Conservation (phyloP, 2,113 vertebrate species). For the Grallaria varia region DNA sequence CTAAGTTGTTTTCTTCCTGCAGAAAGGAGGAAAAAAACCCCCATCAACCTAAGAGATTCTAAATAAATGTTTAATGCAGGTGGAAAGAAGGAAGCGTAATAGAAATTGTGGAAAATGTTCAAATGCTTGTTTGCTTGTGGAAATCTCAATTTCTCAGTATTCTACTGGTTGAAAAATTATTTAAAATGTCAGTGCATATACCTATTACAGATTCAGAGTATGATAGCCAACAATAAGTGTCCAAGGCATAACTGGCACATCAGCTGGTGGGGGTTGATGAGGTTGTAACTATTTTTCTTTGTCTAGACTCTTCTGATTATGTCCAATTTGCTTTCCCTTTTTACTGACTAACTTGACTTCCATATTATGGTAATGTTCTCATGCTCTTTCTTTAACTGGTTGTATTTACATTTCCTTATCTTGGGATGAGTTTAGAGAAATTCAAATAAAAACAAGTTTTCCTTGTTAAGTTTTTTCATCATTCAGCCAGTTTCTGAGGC, state of each 20-base stretch:
- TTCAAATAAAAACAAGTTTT: neutral
- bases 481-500: neutral
- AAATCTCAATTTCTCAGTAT: neutral
- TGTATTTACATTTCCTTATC: constrained; percentile 32
- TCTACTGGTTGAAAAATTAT: neutral
- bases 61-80: neutral
- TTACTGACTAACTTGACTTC: constrained; percentile 38
- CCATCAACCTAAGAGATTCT: neutral
- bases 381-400: neutral
- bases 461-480: neutral
- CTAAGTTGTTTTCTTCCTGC: neutral
- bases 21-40: neutral
- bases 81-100: neutral
- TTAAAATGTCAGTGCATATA: neutral
- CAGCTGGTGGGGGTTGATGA: neutral
- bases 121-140: neutral
- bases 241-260: neutral
- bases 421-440: neutral
- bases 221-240: neutral
- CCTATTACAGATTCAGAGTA: neutral
- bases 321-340: neutral
- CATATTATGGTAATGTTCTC: constrained; percentile 46
- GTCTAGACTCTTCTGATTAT: constrained; percentile 43
- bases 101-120: neutral
- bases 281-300: neutral